Percentiles rank a stretch among this genome's conserved stretches.
These are phyloP conservation scores for Psittacus erithacus DNA, from an alignment of 2,113 vertebrate species.

Conservation along the genomic window DNA sequence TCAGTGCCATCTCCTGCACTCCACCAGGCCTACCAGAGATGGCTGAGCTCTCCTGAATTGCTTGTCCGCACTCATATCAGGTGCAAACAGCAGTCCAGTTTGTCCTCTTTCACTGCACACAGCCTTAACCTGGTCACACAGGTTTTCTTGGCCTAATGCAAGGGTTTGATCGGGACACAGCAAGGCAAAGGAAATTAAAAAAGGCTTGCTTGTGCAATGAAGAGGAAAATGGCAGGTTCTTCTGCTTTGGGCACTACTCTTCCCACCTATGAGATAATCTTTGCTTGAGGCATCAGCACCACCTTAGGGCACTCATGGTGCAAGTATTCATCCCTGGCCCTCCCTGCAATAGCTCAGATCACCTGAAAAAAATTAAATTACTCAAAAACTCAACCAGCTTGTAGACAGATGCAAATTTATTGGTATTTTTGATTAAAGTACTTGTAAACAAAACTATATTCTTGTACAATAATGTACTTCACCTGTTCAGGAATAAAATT, in stretches of 20 bases:
- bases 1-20: not conserved
- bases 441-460: not conserved
- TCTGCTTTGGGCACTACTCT: constrained; percentile 14
- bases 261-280: not conserved
- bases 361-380: not conserved
- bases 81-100: not conserved
- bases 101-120: not conserved
- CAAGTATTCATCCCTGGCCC: not conserved
- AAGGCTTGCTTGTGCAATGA: not conserved
- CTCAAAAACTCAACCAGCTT: not conserved
- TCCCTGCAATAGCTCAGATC: not conserved
- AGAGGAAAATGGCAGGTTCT: constrained; percentile 33
- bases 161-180: not conserved
- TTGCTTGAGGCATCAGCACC: not conserved
- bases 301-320: constrained; percentile 1
- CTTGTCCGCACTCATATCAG: not conserved
- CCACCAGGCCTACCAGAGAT: not conserved
- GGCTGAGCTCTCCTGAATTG: not conserved
- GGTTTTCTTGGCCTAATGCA: not conserved
- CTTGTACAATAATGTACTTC: not conserved
- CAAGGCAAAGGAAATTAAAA: not conserved
- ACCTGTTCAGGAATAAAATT: not conserved
- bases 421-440: not conserved
- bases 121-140: not conserved
- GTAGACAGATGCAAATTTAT: not conserved